Base-by-base conservation (phyloP, 2,797 vertebrate species). In the Cephalopachus bancanus region DNA sequence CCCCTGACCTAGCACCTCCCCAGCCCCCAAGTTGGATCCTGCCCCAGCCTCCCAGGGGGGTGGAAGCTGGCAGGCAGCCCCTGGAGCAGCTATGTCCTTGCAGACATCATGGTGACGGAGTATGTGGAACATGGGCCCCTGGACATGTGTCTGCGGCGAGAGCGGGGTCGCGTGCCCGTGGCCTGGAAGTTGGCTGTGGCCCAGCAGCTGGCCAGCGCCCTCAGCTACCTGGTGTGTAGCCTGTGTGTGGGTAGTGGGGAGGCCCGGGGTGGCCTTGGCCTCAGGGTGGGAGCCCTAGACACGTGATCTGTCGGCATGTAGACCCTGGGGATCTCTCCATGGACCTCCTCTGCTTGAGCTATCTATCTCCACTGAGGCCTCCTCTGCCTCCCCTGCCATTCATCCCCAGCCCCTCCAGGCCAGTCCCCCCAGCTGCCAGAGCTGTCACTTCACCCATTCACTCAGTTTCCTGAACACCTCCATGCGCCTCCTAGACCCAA, bases 41-140 rank as follows among this genome's bases (percentile, higher is more conserved):
- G 9, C 60, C 33, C 30, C 1, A 7, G 72, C 2, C 0, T 33
- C 11, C 72, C 49, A 30, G 83, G 83, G n/a, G 60, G 44, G 22
- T 37, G 49, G 86, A 28, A 28, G n/a, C 4, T 0, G 93, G 67
- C 37, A 44, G 86, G 65, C 26, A 1, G 26, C 62, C 57, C 24
- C 37, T 83, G 57, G n/a, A 97, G 81, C 3, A 15, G 22, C 81
- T 5, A 3, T 37, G 15, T 60, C 71, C 62, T 96, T 93, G 65
- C 98, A 99, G 99, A 99, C 95, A 99, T 99, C 97, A 99, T 99
- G 99, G 99, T 99, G 91, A 99, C 99, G 55, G 99, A 99, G 93
- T 99, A 98, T 1, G 98, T 99, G 89, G 99, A 99, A 76, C 99
- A 99, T 0, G 99, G 99, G 2, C 99, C 99, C 0, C 86, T 99